Base-by-base conservation (phyloP, 1,140 invertebrate species). In the Trichonephila inaurata region DNA sequence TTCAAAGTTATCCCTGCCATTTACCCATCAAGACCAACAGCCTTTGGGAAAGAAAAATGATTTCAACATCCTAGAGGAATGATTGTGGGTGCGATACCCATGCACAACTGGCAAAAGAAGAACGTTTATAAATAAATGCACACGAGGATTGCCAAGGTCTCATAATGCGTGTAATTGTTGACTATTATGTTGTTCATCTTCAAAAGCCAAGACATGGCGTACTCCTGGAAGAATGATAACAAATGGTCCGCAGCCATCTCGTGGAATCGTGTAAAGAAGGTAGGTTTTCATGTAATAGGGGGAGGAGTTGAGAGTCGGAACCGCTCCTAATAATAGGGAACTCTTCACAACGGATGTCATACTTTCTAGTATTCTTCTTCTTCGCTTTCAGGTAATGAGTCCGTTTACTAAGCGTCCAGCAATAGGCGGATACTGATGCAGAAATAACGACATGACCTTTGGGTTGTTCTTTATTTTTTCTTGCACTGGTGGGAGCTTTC, bases 291-390 rank as follows among this genome's bases (percentile, higher is more conserved):
- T 92, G 90, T 92, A 92, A 92, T 92, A 92, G 82, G 90, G 90
- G 90, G 90, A 28, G 90, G 90, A 62, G 90, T 66, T 66, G 90
- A 44, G n/a, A 64, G 40, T 92, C 90, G 90, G 81, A 92, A 81
- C 90, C 90, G 82, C 40, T 64, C 28, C 60, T 92, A 92, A 92
- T 92, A 92, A 92, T 66, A 92, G 90, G 90, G 90, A 92, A 62
- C 69, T 24, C 69, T 77, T 72, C 24, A 28, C 24, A 92, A 92
- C 90, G 90, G 90, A 92, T 92, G 90, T 92, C 90, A 92, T 92
- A 92, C 90, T 92, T 92, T 92, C 90, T 92, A 33, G 90, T 83
- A 92, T 92, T 92, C 90, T 92, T 92, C 66, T 85, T 92, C 90
- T 83, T 82, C 69, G 62, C 58, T 69, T 82, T 18, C 58, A 28